Conservation (phyloP, 2,888 invertebrate species). For the Bellardia pandia region DNA sequence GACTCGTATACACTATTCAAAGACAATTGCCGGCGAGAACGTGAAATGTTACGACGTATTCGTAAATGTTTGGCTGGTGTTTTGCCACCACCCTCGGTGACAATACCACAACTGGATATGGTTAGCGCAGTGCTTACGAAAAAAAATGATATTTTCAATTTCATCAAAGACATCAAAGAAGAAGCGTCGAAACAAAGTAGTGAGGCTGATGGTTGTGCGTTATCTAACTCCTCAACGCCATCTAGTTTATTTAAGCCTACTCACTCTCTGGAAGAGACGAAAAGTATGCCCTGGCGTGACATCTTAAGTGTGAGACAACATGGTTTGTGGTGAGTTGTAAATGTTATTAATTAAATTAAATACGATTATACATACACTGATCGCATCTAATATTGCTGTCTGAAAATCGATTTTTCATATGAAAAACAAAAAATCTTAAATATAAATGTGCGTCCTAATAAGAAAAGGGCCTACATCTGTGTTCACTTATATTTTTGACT, state of each 20-base stretch:
- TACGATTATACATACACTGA: no score
- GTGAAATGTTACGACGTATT: constrained; percentile 82
- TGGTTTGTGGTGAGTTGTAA: constrained; percentile 88
- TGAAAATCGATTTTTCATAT: no score
- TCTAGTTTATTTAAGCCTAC: constrained; percentile 79
- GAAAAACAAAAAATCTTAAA: no score
- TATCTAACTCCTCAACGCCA: not conserved
- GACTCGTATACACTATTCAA: constrained; percentile 74
- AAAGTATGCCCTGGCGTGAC: constrained; percentile 86
- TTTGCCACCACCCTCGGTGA: constrained; percentile 90
- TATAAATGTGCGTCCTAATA: no score
- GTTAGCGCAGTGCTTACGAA: constrained; percentile 87
- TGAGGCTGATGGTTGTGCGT: not conserved
- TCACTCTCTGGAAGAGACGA: constrained; percentile 79
- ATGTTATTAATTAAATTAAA: not conserved
- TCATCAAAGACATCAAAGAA: constrained; percentile 71
- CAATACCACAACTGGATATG: constrained; percentile 88
- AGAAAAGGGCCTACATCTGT: no score
- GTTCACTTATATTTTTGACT: not conserved
- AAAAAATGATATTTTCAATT: constrained; percentile 84
- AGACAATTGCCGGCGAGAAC: constrained; percentile 80
- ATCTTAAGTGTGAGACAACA: constrained; percentile 87
- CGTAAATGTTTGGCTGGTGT: constrained; percentile 88
- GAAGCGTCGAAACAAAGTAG: constrained; percentile 16
- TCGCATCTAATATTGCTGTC: no score